Percentiles rank a stretch among this genome's conserved stretches.
phyloP scores from a whole-genome alignment of 2,113 vertebrate genomes.

The Bettongia penicillata region DNA sequence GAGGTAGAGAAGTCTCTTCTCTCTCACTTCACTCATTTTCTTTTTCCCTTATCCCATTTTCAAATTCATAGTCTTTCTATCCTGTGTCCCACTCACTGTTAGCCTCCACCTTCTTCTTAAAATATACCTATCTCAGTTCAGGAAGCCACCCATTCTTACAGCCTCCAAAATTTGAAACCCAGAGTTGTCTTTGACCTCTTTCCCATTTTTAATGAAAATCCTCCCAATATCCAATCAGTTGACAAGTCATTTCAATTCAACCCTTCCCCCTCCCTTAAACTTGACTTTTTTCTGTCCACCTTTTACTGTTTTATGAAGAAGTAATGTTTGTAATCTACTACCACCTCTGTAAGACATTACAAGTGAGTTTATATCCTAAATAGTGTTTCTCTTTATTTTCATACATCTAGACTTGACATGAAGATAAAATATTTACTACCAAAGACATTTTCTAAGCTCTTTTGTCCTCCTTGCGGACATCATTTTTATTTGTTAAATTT shows the following conservation, averaged over 20 bases:
- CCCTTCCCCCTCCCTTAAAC: neutral
- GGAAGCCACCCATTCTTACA: neutral
- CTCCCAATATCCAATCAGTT: neutral
- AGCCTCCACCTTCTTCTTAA: neutral
- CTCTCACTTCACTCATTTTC: neutral
- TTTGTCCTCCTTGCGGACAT: neutral
- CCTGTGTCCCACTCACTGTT: neutral
- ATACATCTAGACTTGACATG: neutral
- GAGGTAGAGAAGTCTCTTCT: neutral
- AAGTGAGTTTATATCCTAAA: neutral
- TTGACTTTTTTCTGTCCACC: neutral
- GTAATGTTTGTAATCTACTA: neutral
- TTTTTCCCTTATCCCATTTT: neutral
- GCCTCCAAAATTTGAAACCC: neutral
- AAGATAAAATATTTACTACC: neutral
- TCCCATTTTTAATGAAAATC: neutral
- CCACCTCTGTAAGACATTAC: neutral
- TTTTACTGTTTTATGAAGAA: neutral
- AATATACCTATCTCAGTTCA: neutral
- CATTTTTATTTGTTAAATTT: neutral
- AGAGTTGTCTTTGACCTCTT: neutral
- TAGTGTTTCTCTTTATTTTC: neutral
- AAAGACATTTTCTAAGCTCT: neutral
- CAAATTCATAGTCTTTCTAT: neutral
- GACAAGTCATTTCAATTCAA: neutral